These are phyloP conservation scores for Silurus lanzhouensis DNA, from an alignment of 2,797 vertebrate species.

Conservation along the genomic window DNA sequence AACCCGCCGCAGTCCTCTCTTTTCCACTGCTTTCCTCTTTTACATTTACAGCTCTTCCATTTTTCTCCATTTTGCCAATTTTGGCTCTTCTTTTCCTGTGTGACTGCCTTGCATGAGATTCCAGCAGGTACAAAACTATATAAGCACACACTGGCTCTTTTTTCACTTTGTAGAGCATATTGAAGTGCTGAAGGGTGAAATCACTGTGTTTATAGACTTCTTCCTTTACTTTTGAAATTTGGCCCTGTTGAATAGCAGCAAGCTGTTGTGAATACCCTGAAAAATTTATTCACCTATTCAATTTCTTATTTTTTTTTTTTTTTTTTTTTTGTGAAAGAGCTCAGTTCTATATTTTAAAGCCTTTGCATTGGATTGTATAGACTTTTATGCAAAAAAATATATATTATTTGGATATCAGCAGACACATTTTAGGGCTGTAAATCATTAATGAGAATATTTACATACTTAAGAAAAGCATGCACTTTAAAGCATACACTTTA, in stretches of 20 bases:
- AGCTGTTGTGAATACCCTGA: slow-evolving; percentile 6
- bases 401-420: background rate
- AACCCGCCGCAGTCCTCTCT: slow-evolving; percentile 61
- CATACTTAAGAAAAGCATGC: background rate
- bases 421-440: background rate
- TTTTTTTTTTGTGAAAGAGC: background rate
- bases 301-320: too few relatives aligned
- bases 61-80: slow-evolving; percentile 18
- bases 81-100: slow-evolving; percentile 15
- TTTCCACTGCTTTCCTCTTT: slow-evolving; percentile 33
- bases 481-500: background rate
- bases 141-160: slow-evolving; percentile 16
- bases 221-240: slow-evolving; percentile 26
- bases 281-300: slow-evolving; percentile 8
- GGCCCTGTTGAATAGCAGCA: background rate
- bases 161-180: slow-evolving; percentile 22
- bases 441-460: background rate
- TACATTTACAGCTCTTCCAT: background rate
- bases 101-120: background rate
- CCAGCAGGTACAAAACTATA: slow-evolving; percentile 26
- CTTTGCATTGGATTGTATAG: background rate
- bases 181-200: background rate
- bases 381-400: background rate
- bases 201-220: slow-evolving; percentile 6
- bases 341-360: background rate